Evolutionary conservation across 1,140 invertebrate species (phyloP), one percentile per base, ranked within the genome.

Genomic region (Heliconius himera): DNA sequence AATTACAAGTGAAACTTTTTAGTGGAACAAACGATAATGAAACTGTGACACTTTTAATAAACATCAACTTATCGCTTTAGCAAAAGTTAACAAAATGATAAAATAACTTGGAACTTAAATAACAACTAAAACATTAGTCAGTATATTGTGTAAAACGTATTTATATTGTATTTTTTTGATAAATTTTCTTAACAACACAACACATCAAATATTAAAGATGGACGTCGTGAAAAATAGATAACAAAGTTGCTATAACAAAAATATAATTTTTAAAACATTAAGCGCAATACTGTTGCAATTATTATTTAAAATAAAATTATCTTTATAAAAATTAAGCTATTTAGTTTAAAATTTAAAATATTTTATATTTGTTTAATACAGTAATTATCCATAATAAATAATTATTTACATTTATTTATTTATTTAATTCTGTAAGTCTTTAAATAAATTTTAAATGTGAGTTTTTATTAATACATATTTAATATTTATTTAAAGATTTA

Each of bases 171-270:
- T 89, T 88, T 91, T 90, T 66, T 90, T 79, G 83, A 83, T 86
- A 82, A 88, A 89, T 88, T 89, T 90, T 89, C 82, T 83, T 90
- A 90, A 92, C 87, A 93, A 92, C 90, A 93, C 90, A 93, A 94
- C 89, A 94, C 92, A 93, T 91, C 88, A 91, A 91, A 89, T 88
- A 91, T 91, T 89, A 93, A 94, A 94, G 91, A 94, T 94, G 92
- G 92, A 94, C 91, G 92, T 91, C 89, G 87, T 85, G 84, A 88
- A 87, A 85, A 87, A 87, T 87, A 91, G 91, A 92, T 92, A 89
- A 85, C 85, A 81, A 88, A 90, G 89, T 92, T 92, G 91, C 92
- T 85, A 86, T 87, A 36, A 74, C n/a, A 26, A 66, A 66, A 66
- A 66, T 66, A 29, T 66, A 66, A 6, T 66, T 66, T 66, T 29